phyloP scores from a whole-genome alignment of 2,113 vertebrate species.

The Cyphomyrus plagiostoma region DNA sequence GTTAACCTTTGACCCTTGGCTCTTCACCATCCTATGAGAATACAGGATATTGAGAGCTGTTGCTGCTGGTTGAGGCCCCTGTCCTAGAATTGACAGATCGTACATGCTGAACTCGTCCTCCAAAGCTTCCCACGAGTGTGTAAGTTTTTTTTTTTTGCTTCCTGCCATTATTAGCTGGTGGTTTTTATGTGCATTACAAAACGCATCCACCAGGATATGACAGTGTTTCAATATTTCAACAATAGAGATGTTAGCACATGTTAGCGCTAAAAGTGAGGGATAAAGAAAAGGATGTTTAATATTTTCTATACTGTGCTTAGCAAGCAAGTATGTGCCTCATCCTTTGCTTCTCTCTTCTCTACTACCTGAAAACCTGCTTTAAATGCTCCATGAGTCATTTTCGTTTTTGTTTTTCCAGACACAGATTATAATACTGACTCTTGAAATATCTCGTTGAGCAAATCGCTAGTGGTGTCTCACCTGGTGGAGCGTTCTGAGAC shows the following conservation, averaged over 20 bases:
- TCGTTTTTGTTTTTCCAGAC: background rate
- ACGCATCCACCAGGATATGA: background rate
- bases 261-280: background rate
- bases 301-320: background rate
- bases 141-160: background rate
- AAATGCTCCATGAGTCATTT: background rate
- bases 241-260: background rate
- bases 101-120: background rate
- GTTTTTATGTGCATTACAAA: background rate
- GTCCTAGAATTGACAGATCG: background rate
- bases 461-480: background rate
- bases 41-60: background rate
- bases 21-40: background rate
- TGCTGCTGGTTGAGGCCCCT: background rate
- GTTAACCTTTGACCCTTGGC: conserved; percentile 52
- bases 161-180: background rate
- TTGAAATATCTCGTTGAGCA: background rate
- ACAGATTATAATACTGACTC: background rate
- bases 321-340: background rate
- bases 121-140: background rate
- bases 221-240: background rate
- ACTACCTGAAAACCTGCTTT: background rate
- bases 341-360: background rate
- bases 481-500: background rate
- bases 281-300: background rate